Evolutionary conservation across 2,888 invertebrate genomes (phyloP).

Genomic region (Chrysolina americana): DNA sequence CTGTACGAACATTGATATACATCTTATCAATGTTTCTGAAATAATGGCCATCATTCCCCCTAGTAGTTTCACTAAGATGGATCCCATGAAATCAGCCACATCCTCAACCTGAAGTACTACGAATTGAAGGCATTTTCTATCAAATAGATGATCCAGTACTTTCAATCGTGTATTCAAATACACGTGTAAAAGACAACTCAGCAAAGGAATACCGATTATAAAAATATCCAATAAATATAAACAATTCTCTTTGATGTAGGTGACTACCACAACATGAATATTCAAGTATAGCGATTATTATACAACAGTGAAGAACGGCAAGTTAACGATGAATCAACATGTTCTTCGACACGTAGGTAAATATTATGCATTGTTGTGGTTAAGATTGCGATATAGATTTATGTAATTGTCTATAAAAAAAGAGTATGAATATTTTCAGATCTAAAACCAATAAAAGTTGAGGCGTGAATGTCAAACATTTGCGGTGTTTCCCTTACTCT

Average conservation of each 20-base stretch:
- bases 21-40: too few relatives aligned
- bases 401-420: constrained; percentile 1
- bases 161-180: background rate
- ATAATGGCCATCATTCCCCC: too few relatives aligned
- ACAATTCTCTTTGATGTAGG: background rate
- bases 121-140: background rate
- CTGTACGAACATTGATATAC: too few relatives aligned
- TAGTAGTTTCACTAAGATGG: too few relatives aligned
- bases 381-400: constrained; percentile 9
- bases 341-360: constrained; percentile 1
- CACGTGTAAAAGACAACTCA: background rate
- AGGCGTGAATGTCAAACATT: background rate
- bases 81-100: too few relatives aligned
- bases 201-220: background rate
- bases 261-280: constrained; percentile 10
- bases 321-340: constrained; percentile 16
- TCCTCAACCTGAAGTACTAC: too few relatives aligned
- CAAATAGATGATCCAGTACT: background rate
- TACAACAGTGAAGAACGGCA: background rate
- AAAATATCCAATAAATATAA: background rate
- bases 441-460: constrained; percentile 3
- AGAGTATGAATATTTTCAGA: background rate
- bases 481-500: background rate
- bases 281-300: background rate
- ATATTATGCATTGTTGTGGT: background rate